Evolutionary conservation across 2,797 vertebrate genomes (phyloP).

Genomic region (Labeo calbasu): DNA sequence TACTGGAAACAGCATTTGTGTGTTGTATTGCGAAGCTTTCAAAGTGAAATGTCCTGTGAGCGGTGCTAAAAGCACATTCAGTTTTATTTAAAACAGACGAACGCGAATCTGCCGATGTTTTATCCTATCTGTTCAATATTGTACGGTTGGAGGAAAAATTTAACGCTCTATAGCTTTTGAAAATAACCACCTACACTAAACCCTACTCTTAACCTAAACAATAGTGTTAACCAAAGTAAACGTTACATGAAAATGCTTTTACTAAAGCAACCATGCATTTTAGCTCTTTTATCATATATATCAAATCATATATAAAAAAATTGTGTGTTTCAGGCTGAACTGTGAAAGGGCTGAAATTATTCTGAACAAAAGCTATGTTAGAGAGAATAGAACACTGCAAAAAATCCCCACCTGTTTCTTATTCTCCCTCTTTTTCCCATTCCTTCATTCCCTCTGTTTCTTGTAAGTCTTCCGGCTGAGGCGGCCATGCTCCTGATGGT

Average conservation of each 20-base stretch:
- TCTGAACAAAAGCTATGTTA: slow-evolving; percentile 23
- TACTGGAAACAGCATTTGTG: background rate
- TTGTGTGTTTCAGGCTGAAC: background rate
- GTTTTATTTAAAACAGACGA: background rate
- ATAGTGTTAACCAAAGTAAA: background rate
- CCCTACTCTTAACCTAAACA: background rate
- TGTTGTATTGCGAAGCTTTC: background rate
- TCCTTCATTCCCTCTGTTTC: slow-evolving; percentile 60
- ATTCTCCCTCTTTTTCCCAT: slow-evolving; percentile 56
- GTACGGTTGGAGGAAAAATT: background rate
- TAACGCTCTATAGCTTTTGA: background rate
- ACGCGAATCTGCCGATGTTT: background rate
- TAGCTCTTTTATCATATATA: no score
- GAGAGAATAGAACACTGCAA: background rate
- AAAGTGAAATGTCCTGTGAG: background rate
- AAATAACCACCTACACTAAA: background rate
- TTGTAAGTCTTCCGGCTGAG: slow-evolving; percentile 74
- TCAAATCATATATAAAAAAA: background rate
- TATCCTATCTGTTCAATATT: background rate
- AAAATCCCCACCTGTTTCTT: slow-evolving; percentile 1
- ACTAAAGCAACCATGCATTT: no score
- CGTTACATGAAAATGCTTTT: background rate
- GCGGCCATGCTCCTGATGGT: slow-evolving; percentile 72
- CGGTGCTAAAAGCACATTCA: background rate
- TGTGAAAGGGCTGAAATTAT: slow-evolving; percentile 19